Evolutionary conservation across 2,797 vertebrate genomes (phyloP), one percentile per base, ranked within the genome.

Genomic region (Arvicola amphibius): DNA sequence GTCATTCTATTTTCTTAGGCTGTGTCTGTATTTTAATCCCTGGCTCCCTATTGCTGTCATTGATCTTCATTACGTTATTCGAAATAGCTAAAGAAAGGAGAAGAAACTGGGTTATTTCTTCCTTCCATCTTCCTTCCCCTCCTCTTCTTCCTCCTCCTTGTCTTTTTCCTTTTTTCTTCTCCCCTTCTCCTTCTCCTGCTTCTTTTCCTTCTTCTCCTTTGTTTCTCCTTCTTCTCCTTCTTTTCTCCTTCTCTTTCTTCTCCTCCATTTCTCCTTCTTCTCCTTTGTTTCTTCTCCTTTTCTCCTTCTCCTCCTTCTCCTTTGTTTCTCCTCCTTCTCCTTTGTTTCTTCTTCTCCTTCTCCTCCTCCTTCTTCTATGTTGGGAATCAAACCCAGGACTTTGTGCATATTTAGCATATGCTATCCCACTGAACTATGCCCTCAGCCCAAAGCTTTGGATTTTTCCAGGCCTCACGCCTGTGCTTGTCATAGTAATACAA

Each of bases 1-100:
- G 88, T 95, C 94, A 76, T 67, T 14, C 48, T 96, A 12, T 90
- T 59, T 88, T 85, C 85, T 96, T 88, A 85, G 7, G n/a, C 37
- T 4, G 63, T 77, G 71, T 92, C 81, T 78, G 37, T 94, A 65
- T 80, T 89, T 92, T 91, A 71, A 74, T 76, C 88, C 80, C 87
- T 95, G 67, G 67, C 73, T 93, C 43, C 46, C 56, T 71, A 23
- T 19, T n/a, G 65, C 59, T 76, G 9, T 95, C 74, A 93, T 48
- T 48, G 40, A 61, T 81, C 73, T 74, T 79, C 73, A 61, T 9
- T 53, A 48, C 69, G 37, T 91, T 95, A 81, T 48, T 94, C 32
- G 73, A 40, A 88, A 94, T 61, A 77, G 83, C 25, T 40, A 53
- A 92, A 34, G 43, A 17, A 71, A 67, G 61, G 43, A 25, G 53